Conservation (phyloP, 2,113 vertebrate genomes). For the Pollachius pollachius region DNA sequence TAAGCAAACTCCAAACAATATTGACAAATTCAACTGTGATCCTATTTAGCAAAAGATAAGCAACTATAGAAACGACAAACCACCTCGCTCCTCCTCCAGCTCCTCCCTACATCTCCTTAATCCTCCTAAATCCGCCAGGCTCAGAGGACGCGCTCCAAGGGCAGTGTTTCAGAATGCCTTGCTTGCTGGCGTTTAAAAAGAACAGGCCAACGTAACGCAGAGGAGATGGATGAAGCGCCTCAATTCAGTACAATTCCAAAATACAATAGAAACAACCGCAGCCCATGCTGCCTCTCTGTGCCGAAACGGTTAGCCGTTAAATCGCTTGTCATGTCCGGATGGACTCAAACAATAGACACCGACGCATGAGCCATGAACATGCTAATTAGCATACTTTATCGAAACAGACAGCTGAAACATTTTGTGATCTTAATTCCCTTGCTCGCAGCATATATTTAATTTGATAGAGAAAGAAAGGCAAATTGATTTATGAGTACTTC, state of each 20-base stretch:
- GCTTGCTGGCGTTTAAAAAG: conserved; percentile 6
- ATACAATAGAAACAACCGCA: conserved; percentile 31
- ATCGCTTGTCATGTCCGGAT: conserved; percentile 28
- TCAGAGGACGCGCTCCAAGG: conserved; percentile 39
- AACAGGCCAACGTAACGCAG: conserved; percentile 19
- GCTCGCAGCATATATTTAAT: no score
- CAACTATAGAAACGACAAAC: conserved; percentile 1
- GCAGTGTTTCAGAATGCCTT: conserved; percentile 1
- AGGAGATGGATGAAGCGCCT: conserved; percentile 11
- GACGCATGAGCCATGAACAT: not conserved
- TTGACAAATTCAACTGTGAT: conserved; percentile 16
- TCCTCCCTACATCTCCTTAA: conserved; percentile 37
- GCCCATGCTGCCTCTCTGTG: no score
- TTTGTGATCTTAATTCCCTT: not conserved
- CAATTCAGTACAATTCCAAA: conserved; percentile 48
- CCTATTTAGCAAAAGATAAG: conserved; percentile 6
- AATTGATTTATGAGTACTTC: not conserved
- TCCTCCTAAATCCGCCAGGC: conserved; percentile 45
- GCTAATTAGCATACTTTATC: not conserved
- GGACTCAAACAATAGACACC: not conserved
- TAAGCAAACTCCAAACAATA: conserved; percentile 4
- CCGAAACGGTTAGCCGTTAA: not conserved
- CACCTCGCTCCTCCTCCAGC: not conserved
- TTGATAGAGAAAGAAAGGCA: not conserved
- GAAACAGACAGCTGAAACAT: not conserved